Base-by-base conservation (phyloP, 1,140 invertebrate genomes). In the Trichonephila clavipes region DNA sequence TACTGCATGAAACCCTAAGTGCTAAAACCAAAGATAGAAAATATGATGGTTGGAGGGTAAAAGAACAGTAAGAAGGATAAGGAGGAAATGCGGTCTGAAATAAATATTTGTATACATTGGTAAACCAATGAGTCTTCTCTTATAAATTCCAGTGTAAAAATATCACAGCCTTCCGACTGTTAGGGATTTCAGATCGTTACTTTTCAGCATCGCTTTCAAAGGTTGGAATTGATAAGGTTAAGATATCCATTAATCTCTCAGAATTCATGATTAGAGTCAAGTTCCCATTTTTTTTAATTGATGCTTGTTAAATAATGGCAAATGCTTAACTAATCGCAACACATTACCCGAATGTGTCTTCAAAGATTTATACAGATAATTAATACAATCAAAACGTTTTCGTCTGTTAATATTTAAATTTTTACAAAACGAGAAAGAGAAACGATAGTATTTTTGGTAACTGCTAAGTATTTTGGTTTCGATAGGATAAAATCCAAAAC, bases 51-150 rank as follows among this genome's bases (percentile, higher is more conserved):
- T 59, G 10, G 12, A 24, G 24, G 24, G 59, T 24, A 64, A 21
- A 87, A 40, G 85, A 51, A 87, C 51, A 61, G 44, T 16, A 85
- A 59, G 24, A n/a, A 61, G 24, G 82, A 85, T 85, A 59, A 8
- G 82, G 8, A 28, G 24, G 82, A 85, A 85, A 85, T 24, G 59
- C 51, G 19, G 86, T 28, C 34, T 66, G 24, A 64, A 64, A 88
- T 88, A 88, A 88, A 88, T 88, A 88, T 88, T 88, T 88, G 59
- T 34, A 51, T 51, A 88, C 59, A 62, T 24, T 66, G 34, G 28
- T 21, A 40, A 21, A 66, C 61, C 62, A 88, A 88, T 66, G 64
- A 88, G 34, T 66, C 28, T 19, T 34, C 28, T 66, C 61, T 88
- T 88, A 61, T 19, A 88, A 40, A 66, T 58, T 58, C 66, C 12